phyloP scores from a whole-genome alignment of 1,140 invertebrate species.

The Bilobella aurantiaca region DNA sequence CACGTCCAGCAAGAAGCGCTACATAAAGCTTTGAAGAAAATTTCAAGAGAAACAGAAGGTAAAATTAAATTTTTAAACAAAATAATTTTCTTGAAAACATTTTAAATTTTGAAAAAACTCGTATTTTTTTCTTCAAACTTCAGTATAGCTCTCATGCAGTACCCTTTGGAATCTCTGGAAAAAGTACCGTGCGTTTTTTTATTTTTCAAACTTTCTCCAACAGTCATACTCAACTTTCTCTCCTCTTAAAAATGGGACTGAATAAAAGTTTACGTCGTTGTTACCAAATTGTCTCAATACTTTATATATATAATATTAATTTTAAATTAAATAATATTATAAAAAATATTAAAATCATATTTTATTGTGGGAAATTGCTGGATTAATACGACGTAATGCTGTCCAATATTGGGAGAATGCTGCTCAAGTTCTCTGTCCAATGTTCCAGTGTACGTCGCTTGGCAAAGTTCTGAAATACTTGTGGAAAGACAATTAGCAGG shows the following conservation, averaged over 20 bases:
- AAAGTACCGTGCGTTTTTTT: no score
- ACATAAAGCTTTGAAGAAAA: no score
- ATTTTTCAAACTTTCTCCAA: no score
- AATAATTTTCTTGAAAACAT: neutral
- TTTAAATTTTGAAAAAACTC: neutral
- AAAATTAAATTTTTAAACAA: neutral
- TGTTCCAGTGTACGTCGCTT: neutral
- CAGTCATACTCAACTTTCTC: neutral
- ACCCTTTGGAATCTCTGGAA: no score
- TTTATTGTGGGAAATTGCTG: neutral
- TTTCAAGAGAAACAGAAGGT: neutral
- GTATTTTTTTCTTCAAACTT: neutral
- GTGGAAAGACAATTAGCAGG: slow-evolving; percentile 25
- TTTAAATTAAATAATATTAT: neutral
- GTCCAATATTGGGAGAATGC: neutral
- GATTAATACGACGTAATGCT: neutral
- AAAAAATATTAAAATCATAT: neutral
- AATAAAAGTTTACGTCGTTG: no score
- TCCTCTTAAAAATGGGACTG: no score
- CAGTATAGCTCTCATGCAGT: neutral
- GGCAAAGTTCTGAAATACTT: slow-evolving; percentile 8
- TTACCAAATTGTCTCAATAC: neutral
- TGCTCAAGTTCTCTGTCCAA: neutral
- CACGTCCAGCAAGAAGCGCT: no score
- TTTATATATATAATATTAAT: neutral